These are phyloP conservation scores for Macquaria australasica DNA, from an alignment of 2,113 vertebrate genomes.

Conservation along the genomic window DNA sequence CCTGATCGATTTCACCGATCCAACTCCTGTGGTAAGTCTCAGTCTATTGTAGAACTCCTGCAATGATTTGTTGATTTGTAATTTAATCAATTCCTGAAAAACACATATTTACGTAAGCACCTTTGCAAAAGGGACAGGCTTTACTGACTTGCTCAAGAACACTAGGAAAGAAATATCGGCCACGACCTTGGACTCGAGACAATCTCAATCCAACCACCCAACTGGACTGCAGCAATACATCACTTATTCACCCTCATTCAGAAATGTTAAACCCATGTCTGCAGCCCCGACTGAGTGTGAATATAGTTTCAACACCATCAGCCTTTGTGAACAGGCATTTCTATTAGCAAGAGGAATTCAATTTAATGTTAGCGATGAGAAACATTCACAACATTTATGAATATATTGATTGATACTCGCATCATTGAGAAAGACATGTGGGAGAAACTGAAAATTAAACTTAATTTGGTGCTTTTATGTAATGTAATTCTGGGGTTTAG, in stretches of 20 bases:
- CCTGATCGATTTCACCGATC: constrained; percentile 94
- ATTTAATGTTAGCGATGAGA: not conserved
- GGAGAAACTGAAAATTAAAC: not conserved
- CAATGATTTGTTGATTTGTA: not conserved
- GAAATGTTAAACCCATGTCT: not conserved
- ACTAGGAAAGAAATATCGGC: not conserved
- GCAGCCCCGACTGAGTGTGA: not conserved
- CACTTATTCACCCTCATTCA: not conserved
- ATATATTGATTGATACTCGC: not conserved
- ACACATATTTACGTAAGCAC: not conserved
- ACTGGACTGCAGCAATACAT: not conserved
- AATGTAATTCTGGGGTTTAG: too few relatives aligned
- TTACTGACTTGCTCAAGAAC: not conserved
- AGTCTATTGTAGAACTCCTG: not conserved
- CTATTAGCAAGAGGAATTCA: not conserved
- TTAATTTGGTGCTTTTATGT: not conserved
- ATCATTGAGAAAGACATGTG: not conserved
- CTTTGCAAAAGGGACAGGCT: not conserved
- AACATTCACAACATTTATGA: not conserved
- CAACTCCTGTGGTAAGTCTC: constrained; percentile 85
- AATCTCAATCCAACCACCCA: too few relatives aligned
- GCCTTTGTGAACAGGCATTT: not conserved
- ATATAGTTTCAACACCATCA: not conserved
- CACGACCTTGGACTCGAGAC: not conserved
- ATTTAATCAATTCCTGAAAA: not conserved